Evolutionary conservation across 2,113 vertebrate species (phyloP).

Genomic region (Promerops cafer): DNA sequence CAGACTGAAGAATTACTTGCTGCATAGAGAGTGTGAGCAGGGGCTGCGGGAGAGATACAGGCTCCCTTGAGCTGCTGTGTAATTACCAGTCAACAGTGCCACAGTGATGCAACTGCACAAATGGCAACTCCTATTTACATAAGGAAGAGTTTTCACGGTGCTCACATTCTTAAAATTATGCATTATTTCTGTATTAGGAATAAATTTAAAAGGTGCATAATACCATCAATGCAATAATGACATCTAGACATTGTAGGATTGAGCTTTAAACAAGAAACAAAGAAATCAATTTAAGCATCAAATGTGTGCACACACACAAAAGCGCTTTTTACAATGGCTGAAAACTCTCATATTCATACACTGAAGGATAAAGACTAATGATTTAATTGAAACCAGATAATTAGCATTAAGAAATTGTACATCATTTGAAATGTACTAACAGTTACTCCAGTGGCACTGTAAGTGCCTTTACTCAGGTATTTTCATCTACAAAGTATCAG

Average conservation of each 20-base stretch:
- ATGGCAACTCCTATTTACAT: background rate
- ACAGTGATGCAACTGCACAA: background rate
- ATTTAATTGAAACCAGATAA: background rate
- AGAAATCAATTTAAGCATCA: background rate
- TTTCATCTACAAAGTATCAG: background rate
- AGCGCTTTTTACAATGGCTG: rapidly evolving
- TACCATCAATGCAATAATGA: background rate
- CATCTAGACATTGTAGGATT: background rate
- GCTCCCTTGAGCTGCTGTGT: background rate
- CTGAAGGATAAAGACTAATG: background rate
- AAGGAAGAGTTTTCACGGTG: background rate
- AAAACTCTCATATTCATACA: background rate
- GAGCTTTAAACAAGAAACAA: background rate
- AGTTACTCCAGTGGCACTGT: background rate
- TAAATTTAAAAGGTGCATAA: background rate
- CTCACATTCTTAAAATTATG: background rate
- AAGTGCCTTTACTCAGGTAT: background rate
- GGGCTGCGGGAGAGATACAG: background rate
- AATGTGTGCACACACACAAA: background rate
- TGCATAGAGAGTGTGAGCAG: rapidly evolving
- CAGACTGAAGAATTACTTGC: background rate
- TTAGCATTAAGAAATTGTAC: background rate
- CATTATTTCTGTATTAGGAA: background rate
- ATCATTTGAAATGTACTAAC: background rate
- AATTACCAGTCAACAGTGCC: background rate